These are phyloP conservation scores for Hydrolagus affinis DNA, from an alignment of 2,113 vertebrate genomes.

Conservation along the genomic window DNA sequence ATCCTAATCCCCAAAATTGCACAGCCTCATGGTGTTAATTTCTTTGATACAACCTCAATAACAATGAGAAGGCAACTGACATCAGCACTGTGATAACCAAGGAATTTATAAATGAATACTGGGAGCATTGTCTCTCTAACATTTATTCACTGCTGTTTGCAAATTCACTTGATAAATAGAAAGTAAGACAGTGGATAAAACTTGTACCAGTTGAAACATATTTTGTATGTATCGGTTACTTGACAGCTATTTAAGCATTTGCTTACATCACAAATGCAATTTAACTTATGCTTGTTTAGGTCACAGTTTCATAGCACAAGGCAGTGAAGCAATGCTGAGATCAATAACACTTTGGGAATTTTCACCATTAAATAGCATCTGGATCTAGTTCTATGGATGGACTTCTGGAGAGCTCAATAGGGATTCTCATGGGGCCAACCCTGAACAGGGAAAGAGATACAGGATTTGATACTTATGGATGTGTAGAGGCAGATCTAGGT, in stretches of 20 bases:
- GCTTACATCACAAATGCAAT: not conserved
- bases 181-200: not conserved
- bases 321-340: not conserved
- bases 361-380: not conserved
- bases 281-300: not conserved
- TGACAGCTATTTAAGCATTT: not conserved
- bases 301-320: not conserved
- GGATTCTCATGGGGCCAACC: not conserved
- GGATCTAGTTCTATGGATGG: not conserved
- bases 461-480: not conserved
- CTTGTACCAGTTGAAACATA: not conserved
- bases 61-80: not conserved
- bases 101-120: not conserved
- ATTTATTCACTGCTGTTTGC: not conserved
- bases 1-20: not conserved
- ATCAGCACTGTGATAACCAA: no score
- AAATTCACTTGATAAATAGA: not conserved
- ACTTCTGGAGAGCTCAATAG: not conserved
- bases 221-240: not conserved
- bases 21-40: not conserved
- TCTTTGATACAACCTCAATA: not conserved
- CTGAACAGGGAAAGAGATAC: not conserved
- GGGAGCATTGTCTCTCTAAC: not conserved
- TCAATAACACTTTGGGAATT: not conserved
- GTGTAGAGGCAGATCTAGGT: not conserved